A percentile compares a stretch with the other conserved stretches of the same genome.
These are phyloP conservation scores for Toxonevra muliebris DNA, from an alignment of 2,888 invertebrate species.

Conservation along the genomic window DNA sequence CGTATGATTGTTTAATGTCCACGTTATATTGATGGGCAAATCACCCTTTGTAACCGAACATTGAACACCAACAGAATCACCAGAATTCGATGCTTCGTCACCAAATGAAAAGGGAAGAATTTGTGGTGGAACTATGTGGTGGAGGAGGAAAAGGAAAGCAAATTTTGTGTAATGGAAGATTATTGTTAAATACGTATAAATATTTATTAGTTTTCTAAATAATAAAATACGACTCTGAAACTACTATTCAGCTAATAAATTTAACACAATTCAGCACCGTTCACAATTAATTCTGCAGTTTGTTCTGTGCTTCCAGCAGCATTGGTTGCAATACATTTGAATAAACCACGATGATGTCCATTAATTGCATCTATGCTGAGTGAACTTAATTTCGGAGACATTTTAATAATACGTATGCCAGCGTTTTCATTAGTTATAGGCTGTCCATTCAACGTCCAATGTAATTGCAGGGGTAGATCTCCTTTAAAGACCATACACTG, in stretches of 20 bases:
- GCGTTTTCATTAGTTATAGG: slow-evolving; percentile 68
- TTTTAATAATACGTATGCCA: slow-evolving; percentile 70
- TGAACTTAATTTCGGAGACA: slow-evolving; percentile 73
- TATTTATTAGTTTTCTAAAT: slow-evolving; percentile 10
- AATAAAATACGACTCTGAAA: no score
- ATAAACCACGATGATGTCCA: slow-evolving; percentile 78
- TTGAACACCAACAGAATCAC: slow-evolving; percentile 74
- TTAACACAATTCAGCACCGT: slow-evolving; percentile 67
- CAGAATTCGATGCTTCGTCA: slow-evolving; percentile 76
- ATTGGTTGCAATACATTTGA: slow-evolving; percentile 77
- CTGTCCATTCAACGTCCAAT: slow-evolving; percentile 78
- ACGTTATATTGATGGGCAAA: slow-evolving; percentile 72
- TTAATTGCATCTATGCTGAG: slow-evolving; percentile 79
- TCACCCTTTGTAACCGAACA: slow-evolving; percentile 73
- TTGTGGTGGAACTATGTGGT: slow-evolving; percentile 69
- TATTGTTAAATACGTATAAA: slow-evolving; percentile 17
- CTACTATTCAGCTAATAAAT: slow-evolving; percentile 14
- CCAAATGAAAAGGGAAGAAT: slow-evolving; percentile 79
- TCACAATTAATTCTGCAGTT: slow-evolving; percentile 74
- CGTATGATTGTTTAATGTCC: slow-evolving; percentile 68
- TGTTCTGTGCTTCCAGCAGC: slow-evolving; percentile 74
- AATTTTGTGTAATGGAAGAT: background rate
- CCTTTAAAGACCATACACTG: slow-evolving; percentile 82
- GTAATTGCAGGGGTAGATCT: slow-evolving; percentile 79
- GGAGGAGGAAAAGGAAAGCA: background rate